Evolutionary conservation across 2,113 vertebrate genomes (phyloP).

Genomic region (Sinocyclocheilus grahami): DNA sequence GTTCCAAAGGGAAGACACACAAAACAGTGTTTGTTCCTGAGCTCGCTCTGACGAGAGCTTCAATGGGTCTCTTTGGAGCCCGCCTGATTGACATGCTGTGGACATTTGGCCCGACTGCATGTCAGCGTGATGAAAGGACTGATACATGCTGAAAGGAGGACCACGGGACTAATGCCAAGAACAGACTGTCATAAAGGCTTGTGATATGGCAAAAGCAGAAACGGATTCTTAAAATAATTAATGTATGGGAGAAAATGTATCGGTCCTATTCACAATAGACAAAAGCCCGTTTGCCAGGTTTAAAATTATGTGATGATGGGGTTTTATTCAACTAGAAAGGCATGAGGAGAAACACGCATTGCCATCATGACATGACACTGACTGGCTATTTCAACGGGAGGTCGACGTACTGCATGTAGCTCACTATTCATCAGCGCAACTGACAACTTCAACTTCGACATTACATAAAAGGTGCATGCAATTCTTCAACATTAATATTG

Average conservation of each 20-base stretch:
- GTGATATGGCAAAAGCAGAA: constrained; percentile 17
- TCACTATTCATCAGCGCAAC: constrained; percentile 11
- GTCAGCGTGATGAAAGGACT: constrained; percentile 50
- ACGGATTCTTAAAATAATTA: constrained; percentile 9
- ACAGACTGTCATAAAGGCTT: constrained; percentile 41
- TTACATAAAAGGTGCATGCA: constrained; percentile 10
- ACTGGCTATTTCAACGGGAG: constrained; percentile 31
- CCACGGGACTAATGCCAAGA: constrained; percentile 22
- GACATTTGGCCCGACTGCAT: constrained; percentile 53
- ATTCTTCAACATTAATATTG: background rate
- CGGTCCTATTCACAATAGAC: background rate
- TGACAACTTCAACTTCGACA: constrained; percentile 7
- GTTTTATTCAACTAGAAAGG: constrained; percentile 22
- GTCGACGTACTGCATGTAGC: background rate
- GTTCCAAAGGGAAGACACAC: constrained; percentile 43
- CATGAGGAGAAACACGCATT: constrained; percentile 1
- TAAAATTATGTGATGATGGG: constrained; percentile 9
- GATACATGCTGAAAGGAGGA: constrained; percentile 37
- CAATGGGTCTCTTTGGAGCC: constrained; percentile 49
- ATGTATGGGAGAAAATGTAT: constrained; percentile 9
- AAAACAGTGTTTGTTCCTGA: constrained; percentile 51
- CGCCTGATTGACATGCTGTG: constrained; percentile 54
- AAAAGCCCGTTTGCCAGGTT: background rate
- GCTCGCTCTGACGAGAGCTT: constrained; percentile 45
- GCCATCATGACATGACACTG: background rate